phyloP scores from a whole-genome alignment of 2,113 vertebrate genomes.

The Notiomystis cincta region DNA sequence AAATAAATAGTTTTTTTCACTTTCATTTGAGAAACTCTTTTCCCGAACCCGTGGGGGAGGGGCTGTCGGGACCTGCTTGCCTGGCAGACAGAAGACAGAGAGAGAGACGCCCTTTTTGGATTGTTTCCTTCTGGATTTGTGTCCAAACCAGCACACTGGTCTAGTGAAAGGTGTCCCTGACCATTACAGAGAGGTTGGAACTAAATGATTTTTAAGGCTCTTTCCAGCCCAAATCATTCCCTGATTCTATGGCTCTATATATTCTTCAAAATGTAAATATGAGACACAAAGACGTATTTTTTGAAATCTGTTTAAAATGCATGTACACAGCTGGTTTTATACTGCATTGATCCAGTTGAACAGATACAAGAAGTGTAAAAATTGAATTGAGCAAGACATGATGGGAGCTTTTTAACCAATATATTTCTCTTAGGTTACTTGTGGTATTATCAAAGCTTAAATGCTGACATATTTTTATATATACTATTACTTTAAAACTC shows the following conservation, averaged over 20 bases:
- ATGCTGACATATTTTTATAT: background rate
- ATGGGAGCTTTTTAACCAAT: background rate
- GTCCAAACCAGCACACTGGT: background rate
- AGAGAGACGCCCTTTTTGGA: too few relatives aligned
- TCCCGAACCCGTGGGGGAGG: too few relatives aligned
- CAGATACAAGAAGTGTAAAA: background rate
- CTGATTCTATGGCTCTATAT: background rate
- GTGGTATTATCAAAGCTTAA: background rate
- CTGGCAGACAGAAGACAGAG: too few relatives aligned
- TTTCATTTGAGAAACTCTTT: too few relatives aligned
- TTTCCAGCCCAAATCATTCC: background rate
- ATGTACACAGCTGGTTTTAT: background rate
- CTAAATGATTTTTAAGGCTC: background rate
- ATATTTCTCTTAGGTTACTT: background rate
- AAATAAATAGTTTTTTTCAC: too few relatives aligned
- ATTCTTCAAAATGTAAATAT: background rate
- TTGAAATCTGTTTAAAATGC: background rate
- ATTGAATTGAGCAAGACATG: background rate
- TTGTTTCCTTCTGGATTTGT: too few relatives aligned
- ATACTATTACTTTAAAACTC: background rate
- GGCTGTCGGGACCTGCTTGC: too few relatives aligned
- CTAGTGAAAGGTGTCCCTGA: background rate
- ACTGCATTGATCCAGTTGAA: background rate
- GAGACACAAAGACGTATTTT: background rate
- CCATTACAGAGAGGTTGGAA: background rate